Evolutionary conservation across 2,888 invertebrate species (phyloP).

Genomic region (Pristionchus entomophagus): DNA sequence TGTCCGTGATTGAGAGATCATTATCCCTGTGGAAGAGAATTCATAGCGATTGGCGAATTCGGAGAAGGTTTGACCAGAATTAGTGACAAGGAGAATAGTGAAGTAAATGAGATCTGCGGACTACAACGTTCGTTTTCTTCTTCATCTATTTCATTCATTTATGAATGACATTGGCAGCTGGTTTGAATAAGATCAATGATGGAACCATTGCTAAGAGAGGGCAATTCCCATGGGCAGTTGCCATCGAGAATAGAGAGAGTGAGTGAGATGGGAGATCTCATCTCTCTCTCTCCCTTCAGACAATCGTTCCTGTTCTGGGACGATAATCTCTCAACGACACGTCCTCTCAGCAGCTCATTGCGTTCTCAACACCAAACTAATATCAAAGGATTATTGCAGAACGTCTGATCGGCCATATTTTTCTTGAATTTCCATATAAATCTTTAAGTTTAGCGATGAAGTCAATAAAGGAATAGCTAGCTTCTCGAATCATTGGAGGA

Average conservation of each 20-base stretch:
- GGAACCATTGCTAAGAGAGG: neutral
- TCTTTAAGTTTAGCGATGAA: neutral
- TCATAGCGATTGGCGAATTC: neutral
- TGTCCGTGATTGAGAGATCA: neutral
- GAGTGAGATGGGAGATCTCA: neutral
- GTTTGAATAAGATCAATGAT: neutral
- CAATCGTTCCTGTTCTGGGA: neutral
- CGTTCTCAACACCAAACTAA: neutral
- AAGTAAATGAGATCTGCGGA: neutral
- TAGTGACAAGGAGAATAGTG: neutral
- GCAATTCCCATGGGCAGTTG: slow-evolving; percentile 1
- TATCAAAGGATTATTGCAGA: neutral
- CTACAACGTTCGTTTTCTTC: neutral
- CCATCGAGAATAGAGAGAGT: neutral
- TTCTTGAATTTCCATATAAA: neutral
- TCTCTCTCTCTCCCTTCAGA: neutral
- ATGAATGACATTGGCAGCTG: neutral
- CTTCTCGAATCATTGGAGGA: neutral
- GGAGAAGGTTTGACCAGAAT: neutral
- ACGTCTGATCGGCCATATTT: no score
- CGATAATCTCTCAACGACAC: slow-evolving; percentile 22
- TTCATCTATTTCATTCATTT: no score
- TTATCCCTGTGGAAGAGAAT: neutral
- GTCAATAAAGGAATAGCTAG: neutral
- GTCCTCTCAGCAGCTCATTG: slow-evolving; percentile 13